phyloP scores from a whole-genome alignment of 64 coral and sea anemone species.

The Catalaphyllia jardinei region DNA sequence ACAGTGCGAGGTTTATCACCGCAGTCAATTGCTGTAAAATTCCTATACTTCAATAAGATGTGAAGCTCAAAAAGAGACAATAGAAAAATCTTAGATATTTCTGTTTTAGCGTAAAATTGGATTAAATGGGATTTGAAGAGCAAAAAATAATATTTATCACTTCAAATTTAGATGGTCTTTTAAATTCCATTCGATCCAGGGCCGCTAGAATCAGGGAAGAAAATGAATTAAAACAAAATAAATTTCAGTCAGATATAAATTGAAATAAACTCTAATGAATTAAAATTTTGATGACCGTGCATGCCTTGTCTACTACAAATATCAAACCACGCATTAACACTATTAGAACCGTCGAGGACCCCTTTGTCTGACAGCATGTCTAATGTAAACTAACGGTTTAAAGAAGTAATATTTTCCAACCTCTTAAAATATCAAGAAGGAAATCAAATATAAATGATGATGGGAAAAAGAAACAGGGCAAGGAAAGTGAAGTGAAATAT shows the following conservation, averaged over 20 bases:
- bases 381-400: too few species aligned
- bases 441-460: too few species aligned
- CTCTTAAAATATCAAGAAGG: too few species aligned
- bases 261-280: background rate
- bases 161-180: background rate
- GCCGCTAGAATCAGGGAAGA: background rate
- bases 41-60: background rate
- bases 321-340: too few species aligned
- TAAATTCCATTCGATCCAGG: conserved; percentile 3
- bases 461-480: too few species aligned
- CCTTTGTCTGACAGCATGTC: too few species aligned
- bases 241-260: background rate
- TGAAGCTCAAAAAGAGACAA: background rate
- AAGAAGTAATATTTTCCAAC: too few species aligned
- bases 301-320: too few species aligned
- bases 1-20: background rate
- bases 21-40: background rate
- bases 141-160: background rate
- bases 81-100: background rate
- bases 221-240: background rate
- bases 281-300: too few species aligned
- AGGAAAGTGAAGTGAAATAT: too few species aligned
- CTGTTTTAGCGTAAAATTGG: background rate
- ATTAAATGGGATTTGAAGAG: background rate
- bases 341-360: too few species aligned